Conservation (phyloP, 2,888 invertebrate genomes). For the Hypselothyrea guttata region DNA sequence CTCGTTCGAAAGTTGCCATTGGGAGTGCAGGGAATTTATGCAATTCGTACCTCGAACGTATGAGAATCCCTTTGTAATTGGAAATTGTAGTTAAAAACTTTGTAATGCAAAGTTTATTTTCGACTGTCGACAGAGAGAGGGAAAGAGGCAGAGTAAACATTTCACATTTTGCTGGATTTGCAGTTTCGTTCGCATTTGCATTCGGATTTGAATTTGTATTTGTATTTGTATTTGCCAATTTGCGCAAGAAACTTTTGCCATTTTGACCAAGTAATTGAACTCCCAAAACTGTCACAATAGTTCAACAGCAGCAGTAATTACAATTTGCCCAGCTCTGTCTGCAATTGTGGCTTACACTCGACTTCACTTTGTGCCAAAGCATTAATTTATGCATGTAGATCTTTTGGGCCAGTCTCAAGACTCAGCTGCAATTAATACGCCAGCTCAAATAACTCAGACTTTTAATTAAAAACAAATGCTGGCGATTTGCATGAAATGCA, state of each 20-base stretch:
- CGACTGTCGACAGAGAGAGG: no score
- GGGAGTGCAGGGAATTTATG: conserved; percentile 1
- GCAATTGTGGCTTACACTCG: neutral
- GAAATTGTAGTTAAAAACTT: conserved; percentile 73
- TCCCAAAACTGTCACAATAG: conserved; percentile 54
- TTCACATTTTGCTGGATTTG: conserved; percentile 34
- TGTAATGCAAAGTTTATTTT: conserved; percentile 64
- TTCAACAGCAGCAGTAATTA: conserved; percentile 17
- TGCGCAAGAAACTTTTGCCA: conserved; percentile 43
- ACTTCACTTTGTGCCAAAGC: no score
- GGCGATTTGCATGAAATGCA: conserved; percentile 68
- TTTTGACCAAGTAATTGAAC: conserved; percentile 64
- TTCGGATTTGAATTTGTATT: conserved; percentile 6
- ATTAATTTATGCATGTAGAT: neutral
- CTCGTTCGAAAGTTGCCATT: neutral
- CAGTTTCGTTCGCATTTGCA: conserved; percentile 24
- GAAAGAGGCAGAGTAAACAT: conserved; percentile 18
- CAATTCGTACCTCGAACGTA: no score
- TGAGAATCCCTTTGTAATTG: conserved; percentile 61
- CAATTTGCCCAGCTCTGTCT: neutral
- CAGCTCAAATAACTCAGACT: conserved; percentile 22
- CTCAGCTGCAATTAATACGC: neutral
- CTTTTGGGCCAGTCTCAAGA: neutral
- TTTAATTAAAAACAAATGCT: conserved; percentile 69
- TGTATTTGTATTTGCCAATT: conserved; percentile 19